These are phyloP conservation scores for Pelobates cultripes DNA, from an alignment of 2,797 vertebrate species.

Conservation along the genomic window DNA sequence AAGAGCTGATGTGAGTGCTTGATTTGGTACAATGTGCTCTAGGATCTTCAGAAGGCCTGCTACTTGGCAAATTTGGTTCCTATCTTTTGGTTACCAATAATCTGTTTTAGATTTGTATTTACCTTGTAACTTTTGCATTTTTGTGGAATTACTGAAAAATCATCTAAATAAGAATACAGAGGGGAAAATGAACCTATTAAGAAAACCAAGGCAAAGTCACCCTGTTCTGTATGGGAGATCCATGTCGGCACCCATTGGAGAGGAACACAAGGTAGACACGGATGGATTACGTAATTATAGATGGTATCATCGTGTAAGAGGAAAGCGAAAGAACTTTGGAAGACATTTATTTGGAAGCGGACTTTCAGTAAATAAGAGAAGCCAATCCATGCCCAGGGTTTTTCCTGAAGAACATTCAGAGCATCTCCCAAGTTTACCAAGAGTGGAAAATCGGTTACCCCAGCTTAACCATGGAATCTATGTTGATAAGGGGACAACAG, in stretches of 20 bases:
- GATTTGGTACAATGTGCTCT: background rate
- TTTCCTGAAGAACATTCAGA: constrained; percentile 56
- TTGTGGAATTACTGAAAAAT: background rate
- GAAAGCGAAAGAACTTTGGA: constrained; percentile 61
- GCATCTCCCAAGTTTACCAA: background rate
- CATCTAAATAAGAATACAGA: constrained; percentile 33
- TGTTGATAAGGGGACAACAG: background rate
- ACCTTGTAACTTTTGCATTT: background rate
- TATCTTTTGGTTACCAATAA: background rate
- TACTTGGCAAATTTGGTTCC: background rate
- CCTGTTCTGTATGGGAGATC: constrained; percentile 68
- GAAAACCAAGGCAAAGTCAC: constrained; percentile 61
- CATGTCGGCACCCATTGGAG: constrained; percentile 67
- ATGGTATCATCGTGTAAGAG: constrained; percentile 64
- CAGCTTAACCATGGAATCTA: constrained; percentile 18
- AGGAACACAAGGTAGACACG: constrained; percentile 44
- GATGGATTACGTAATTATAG: constrained; percentile 64
- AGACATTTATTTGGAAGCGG: constrained; percentile 12
- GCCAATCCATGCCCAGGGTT: constrained; percentile 57
- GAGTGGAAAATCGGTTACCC: background rate
- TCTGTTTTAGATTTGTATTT: background rate
- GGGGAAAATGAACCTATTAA: constrained; percentile 70
- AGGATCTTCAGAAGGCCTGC: background rate
- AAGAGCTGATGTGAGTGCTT: constrained; percentile 10
- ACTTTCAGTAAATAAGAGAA: constrained; percentile 49